Evolutionary conservation across 2,113 vertebrate genomes (phyloP), one percentile per base, ranked within the genome.

Genomic region (Odontesthes bonariensis): DNA sequence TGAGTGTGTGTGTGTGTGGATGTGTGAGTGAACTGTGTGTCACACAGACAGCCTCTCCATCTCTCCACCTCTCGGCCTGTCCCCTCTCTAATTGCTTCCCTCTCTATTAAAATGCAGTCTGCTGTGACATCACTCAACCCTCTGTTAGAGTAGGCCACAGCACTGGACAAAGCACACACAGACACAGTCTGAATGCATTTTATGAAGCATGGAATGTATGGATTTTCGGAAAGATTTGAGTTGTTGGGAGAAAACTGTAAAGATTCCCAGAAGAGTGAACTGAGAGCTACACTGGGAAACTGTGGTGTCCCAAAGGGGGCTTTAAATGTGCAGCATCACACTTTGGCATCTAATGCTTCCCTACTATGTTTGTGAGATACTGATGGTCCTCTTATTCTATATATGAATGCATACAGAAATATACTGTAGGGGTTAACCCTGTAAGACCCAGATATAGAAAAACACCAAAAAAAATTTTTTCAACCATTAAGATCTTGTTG

Each of bases 101-200:
- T 89, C 90, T 92, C 91, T 89, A 93, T 94, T 94, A 93, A 92
- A 93, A 94, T 93, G 91, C 91, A 92, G 89, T 92, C 89, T 92
- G 87, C 85, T 89, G 91, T 92, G 91, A 91, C 91, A 93, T 92
- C 93, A 90, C 92, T 93, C 94, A 88, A 84, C 89, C 90, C 86
- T 80, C 77, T 77, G 84, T 76, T 85, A 61, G 61, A 87, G 77
- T 68, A 77, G 77, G 78, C 84, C 82, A 86, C 72, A 46, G 68
- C 67, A 71, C 64, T 10, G 8, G 42, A 61, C 67, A 49, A 75
- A 67, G 14, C 76, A 1, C 75, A 70, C 63, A 57, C 58, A 71
- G 56, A 49, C 66, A 61, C 62, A 64, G 2, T 3, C 46, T 19
- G 14, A 6, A 17, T n/a, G 46, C 46, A 70, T 66, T 64, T 68